A percentile compares a stretch with the other conserved stretches of the same genome.
Evolutionary conservation across 92 coral and sea anemone species (phyloP).

Genomic region (Scolanthus callimorphus): DNA sequence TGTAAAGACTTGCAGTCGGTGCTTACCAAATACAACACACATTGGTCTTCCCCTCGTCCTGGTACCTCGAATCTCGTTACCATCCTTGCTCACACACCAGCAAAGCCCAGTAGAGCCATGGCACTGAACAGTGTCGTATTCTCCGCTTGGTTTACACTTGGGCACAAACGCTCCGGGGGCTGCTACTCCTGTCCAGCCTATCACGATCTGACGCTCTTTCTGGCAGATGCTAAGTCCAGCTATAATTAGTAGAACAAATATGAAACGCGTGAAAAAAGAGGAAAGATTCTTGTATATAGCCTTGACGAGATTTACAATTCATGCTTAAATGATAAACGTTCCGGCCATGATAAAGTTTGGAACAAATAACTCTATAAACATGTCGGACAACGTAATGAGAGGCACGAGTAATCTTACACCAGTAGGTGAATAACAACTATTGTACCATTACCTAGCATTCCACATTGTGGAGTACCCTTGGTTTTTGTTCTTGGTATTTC

Average conservation of each 20-base stretch:
- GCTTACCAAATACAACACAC: conserved; percentile 20
- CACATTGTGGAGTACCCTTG: conserved; percentile 47
- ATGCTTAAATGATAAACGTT: too few species aligned
- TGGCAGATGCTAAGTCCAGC: conserved; percentile 68
- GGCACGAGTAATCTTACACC: too few species aligned
- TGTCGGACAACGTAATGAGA: too few species aligned
- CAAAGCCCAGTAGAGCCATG: conserved; percentile 49
- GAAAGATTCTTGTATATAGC: neutral
- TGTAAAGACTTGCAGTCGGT: too few species aligned
- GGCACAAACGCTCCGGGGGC: conserved; percentile 73
- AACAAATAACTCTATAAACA: too few species aligned
- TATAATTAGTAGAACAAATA: neutral
- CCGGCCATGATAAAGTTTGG: too few species aligned
- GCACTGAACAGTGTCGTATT: conserved; percentile 71
- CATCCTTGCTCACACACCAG: conserved; percentile 86
- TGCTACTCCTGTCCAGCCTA: conserved; percentile 63
- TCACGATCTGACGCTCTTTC: conserved; percentile 65
- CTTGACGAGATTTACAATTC: neutral
- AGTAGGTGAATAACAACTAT: too few species aligned
- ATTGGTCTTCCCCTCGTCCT: conserved; percentile 62
- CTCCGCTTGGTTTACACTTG: conserved; percentile 67
- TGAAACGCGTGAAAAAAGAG: neutral
- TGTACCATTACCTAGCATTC: conserved; percentile 36
- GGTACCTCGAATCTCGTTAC: conserved; percentile 72
- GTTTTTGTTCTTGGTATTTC: conserved; percentile 74